A percentile compares a stretch with the other conserved stretches of the same genome.
phyloP scores from a whole-genome alignment of 2,113 vertebrate species.

The Lamprotornis superbus region DNA sequence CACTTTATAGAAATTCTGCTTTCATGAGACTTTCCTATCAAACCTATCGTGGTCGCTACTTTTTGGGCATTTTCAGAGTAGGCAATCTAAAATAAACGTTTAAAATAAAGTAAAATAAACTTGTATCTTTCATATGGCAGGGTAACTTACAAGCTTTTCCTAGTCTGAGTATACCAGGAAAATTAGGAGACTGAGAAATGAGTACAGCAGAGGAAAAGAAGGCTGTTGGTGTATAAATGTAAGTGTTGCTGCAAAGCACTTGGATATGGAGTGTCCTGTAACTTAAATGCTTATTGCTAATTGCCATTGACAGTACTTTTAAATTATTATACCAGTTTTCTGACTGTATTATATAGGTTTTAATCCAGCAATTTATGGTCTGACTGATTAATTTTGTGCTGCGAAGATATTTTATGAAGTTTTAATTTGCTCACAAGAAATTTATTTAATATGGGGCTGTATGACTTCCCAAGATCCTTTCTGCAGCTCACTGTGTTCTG shows the following conservation, averaged over 20 bases:
- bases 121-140: neutral
- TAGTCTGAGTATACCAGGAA: neutral
- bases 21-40: neutral
- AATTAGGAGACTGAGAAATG: neutral
- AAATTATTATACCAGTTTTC: neutral
- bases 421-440: neutral
- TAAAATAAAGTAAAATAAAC: neutral
- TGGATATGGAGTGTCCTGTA: neutral
- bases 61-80: neutral
- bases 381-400: neutral
- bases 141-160: neutral
- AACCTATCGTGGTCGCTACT: fast-evolving
- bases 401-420: neutral
- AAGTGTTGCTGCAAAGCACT: neutral
- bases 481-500: neutral
- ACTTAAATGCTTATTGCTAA: neutral
- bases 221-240: neutral
- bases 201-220: neutral
- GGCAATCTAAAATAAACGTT: neutral
- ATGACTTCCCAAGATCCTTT: neutral
- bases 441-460: neutral
- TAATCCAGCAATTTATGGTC: neutral
- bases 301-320: neutral
- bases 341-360: neutral
- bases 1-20: neutral